Base-by-base conservation (phyloP, 2,888 invertebrate genomes). In the Coenonympha glycerion region DNA sequence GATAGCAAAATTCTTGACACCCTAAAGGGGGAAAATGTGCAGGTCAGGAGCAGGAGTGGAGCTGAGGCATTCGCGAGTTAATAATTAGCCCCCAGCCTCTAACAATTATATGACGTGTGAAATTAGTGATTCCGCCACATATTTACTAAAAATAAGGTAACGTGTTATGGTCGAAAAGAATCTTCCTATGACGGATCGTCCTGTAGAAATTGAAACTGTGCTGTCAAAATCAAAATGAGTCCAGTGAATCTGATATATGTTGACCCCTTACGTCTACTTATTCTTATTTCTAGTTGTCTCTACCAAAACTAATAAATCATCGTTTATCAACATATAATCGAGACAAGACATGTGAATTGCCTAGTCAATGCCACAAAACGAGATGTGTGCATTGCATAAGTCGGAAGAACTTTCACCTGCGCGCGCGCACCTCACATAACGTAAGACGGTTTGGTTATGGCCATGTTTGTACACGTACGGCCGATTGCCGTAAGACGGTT, bases 321-420 rank as follows among this genome's bases (percentile, higher is more conserved):
- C 24, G 9, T 30, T 21, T 28, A 28, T 42, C 21, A 19, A 18
- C 42, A 19, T 21, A 31, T 22, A 41, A 30, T 9, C 26, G 34
- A 36, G 28, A 13, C 26, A 21, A 44, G 26, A 52, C 26, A 36
- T 16, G 34, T 42, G 42, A 45, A 47, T 46, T 31, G 28, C 46
- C 49, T 37, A 22, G 44, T 59, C 59, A 60, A 62, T 59, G 59
- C 58, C 60, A 58, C 46, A 44, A 45, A 52, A 15, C 22, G 44
- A 33, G 44, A 44, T 30, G 48, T 11, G n/a, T 28, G 36, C 9
- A 47, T 63, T 63, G 56, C 55, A 58, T 57, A 64, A 63, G 45
- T 59, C 60, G 60, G 61, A 60, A 61, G 56, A 55, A 56, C 61
- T 64, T 64, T 64, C 64, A 53, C 59, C 55, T 47, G 54, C 31